A percentile compares a stretch with the other conserved stretches of the same genome.
These are phyloP conservation scores for Eilema griseolum DNA, from an alignment of 2,888 invertebrate species.

Conservation along the genomic window DNA sequence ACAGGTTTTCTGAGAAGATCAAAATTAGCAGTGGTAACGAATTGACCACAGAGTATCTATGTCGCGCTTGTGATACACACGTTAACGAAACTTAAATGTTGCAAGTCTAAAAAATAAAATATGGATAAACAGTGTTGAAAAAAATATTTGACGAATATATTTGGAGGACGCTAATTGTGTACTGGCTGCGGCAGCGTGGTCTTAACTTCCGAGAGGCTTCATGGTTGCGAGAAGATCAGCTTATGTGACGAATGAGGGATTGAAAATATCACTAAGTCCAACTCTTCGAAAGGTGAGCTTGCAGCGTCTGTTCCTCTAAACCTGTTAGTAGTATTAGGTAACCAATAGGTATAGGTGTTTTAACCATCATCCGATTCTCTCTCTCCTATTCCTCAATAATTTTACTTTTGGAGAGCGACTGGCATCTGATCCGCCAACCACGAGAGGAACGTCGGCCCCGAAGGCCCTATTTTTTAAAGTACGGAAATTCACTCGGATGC, in stretches of 20 bases:
- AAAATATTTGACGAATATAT: constrained; percentile 4
- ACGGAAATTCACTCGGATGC: too few species aligned
- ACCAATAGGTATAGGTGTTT: too few species aligned
- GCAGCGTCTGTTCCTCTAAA: too few species aligned
- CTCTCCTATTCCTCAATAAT: too few species aligned
- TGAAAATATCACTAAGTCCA: background rate
- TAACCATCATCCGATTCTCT: too few species aligned
- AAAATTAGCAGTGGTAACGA: background rate
- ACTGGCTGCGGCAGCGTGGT: constrained; percentile 16
- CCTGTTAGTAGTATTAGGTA: too few species aligned
- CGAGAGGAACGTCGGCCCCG: too few species aligned
- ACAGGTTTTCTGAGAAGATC: constrained; percentile 12
- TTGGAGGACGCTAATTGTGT: constrained; percentile 13
- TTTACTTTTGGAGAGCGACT: too few species aligned
- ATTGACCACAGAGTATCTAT: background rate
- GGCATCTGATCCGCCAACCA: too few species aligned
- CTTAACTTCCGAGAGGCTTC: background rate
- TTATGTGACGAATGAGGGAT: background rate
- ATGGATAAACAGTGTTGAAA: constrained; percentile 14
- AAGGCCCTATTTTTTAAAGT: too few species aligned
- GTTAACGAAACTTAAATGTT: background rate
- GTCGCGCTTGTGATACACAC: background rate
- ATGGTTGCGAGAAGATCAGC: background rate
- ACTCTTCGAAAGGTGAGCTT: background rate
- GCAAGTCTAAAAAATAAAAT: background rate